These are phyloP conservation scores for Pachycephala philippinensis DNA, from an alignment of 2,113 vertebrate genomes.

Conservation along the genomic window DNA sequence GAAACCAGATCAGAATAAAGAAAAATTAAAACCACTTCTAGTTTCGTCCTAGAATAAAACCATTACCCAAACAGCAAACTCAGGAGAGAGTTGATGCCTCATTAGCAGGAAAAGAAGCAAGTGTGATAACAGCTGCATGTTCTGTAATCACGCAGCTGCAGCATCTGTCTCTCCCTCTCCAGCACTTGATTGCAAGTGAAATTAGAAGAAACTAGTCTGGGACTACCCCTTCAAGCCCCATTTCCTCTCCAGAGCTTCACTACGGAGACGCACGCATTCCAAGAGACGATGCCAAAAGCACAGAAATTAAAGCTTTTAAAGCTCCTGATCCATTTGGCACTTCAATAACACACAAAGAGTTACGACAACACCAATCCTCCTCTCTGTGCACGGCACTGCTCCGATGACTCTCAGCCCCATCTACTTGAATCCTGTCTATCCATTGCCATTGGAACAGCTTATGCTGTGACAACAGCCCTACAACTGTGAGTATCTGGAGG, in stretches of 20 bases:
- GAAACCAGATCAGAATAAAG: not conserved
- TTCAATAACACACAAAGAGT: not conserved
- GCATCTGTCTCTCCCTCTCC: constrained; percentile 50
- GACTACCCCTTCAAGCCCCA: constrained; percentile 4
- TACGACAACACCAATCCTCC: not conserved
- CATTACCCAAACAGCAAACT: constrained; percentile 10
- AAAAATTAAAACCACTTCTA: not conserved
- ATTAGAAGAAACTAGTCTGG: constrained; percentile 45
- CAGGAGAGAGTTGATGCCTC: constrained; percentile 42
- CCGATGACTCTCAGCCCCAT: not conserved
- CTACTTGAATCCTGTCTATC: not conserved
- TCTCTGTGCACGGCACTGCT: accelerated
- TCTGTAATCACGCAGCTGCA: constrained; percentile 55
- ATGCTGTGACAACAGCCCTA: not conserved
- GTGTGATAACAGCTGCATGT: constrained; percentile 52
- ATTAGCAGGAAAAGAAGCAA: constrained; percentile 41
- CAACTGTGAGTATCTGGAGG: not conserved
- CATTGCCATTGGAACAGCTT: not conserved
- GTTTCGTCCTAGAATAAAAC: not conserved
- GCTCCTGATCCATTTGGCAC: constrained; percentile 18
- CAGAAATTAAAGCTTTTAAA: not conserved
- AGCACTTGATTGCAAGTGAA: constrained; percentile 27
- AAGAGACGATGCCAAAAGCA: not conserved
- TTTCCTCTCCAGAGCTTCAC: constrained; percentile 18
- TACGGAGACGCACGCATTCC: not conserved